Conservation (phyloP, 1,140 invertebrate species). For the Microplitis mediator region DNA sequence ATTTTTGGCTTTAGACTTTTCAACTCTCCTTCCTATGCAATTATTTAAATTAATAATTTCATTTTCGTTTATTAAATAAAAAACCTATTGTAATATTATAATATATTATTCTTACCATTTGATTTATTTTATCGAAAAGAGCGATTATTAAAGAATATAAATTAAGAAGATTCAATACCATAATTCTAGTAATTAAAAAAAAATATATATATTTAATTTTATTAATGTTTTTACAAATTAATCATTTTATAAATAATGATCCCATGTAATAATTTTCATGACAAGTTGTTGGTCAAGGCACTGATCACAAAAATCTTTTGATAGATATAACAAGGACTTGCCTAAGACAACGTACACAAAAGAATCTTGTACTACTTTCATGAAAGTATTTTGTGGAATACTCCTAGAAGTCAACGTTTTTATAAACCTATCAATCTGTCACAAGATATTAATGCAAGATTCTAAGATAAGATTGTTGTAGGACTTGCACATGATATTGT, state of each 20-base stretch:
- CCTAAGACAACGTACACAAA: too few relatives aligned
- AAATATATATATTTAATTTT: slow-evolving; percentile 40
- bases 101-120: slow-evolving; percentile 70
- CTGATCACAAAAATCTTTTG: slow-evolving; percentile 9
- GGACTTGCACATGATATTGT: too few relatives aligned
- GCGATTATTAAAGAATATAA: slow-evolving; percentile 94
- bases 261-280: too few relatives aligned
- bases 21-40: slow-evolving; percentile 55
- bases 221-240: too few relatives aligned
- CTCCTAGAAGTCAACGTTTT: too few relatives aligned
- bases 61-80: not conserved
- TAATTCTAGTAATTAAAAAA: slow-evolving; percentile 73
- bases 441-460: too few relatives aligned
- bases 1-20: slow-evolving; percentile 57
- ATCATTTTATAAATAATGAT: not conserved
- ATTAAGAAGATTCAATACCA: slow-evolving; percentile 93
- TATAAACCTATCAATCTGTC: too few relatives aligned
- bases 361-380: too few relatives aligned
- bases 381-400: too few relatives aligned
- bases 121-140: slow-evolving; percentile 88
- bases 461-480: too few relatives aligned
- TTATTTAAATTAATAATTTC: slow-evolving; percentile 7
- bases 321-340: not conserved
- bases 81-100: not conserved
- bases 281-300: not conserved